A percentile compares a stretch with the other conserved stretches of the same genome.
phyloP scores from a whole-genome alignment of 2,888 invertebrate species.

The Caenorhabditis afra region DNA sequence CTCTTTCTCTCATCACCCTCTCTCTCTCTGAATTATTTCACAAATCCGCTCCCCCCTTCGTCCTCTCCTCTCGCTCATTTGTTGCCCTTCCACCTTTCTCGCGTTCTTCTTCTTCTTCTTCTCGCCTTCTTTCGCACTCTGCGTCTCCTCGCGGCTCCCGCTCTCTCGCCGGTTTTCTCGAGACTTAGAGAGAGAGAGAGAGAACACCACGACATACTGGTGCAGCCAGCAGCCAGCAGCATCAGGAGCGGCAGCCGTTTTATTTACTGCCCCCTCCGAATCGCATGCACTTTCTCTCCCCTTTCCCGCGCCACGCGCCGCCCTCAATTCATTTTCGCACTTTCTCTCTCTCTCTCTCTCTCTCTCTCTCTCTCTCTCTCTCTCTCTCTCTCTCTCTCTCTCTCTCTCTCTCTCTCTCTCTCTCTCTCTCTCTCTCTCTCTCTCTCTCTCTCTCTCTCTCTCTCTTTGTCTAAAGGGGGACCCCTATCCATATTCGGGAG shows the following conservation, averaged over 20 bases:
- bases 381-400: not conserved
- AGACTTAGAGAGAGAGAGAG: not conserved
- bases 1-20: conserved; percentile 17
- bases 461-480: too few species aligned
- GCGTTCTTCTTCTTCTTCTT: not conserved
- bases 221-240: not conserved
- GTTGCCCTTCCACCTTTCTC: conserved; percentile 48
- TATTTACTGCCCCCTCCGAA: conserved; percentile 48
- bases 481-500: conserved; percentile 16
- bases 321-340: not conserved
- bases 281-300: conserved; percentile 36
- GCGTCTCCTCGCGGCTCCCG: conserved; percentile 33
- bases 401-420: too few species aligned
- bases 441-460: too few species aligned
- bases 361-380: not conserved
- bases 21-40: conserved; percentile 7
- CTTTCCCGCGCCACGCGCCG: too few species aligned
- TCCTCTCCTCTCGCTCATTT: too few species aligned
- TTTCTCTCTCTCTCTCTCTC: conserved; percentile 8
- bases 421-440: too few species aligned
- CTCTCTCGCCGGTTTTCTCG: conserved; percentile 28
- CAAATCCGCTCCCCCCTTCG: too few species aligned
- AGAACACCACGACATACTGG: conserved; percentile 31
- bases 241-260: conserved; percentile 10
- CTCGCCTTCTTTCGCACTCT: conserved; percentile 21